Conservation (phyloP, 2,797 vertebrate genomes). For the Cryptoblepharus egeriae region DNA sequence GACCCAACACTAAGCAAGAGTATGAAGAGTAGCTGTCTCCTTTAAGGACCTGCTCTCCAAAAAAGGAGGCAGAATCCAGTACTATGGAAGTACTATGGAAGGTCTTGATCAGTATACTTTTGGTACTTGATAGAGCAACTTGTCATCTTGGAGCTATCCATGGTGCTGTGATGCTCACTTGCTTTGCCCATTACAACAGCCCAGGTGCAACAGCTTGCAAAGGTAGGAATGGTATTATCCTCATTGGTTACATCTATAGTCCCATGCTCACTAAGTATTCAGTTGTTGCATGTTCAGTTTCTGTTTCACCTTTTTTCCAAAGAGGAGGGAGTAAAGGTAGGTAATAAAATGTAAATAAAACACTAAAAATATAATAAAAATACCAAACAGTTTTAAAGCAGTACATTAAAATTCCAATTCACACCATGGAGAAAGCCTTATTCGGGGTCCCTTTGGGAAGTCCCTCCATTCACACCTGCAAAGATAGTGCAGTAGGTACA, state of each 20-base stretch:
- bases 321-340: background rate
- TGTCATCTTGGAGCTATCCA: too few species aligned
- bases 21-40: too few species aligned
- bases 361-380: background rate
- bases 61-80: too few species aligned
- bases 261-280: background rate
- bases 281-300: background rate
- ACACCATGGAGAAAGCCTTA: background rate
- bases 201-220: background rate
- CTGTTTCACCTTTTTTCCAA: background rate
- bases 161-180: too few species aligned
- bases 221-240: background rate
- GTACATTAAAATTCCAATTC: background rate
- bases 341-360: conserved; percentile 6
- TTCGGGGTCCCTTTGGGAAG: too few species aligned
- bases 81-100: too few species aligned
- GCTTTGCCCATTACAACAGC: too few species aligned
- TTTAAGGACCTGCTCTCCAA: too few species aligned
- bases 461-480: background rate
- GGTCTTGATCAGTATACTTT: too few species aligned
- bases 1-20: too few species aligned
- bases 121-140: too few species aligned
- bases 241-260: background rate
- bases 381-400: background rate
- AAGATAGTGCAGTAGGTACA: too few species aligned